A percentile compares a stretch with the other conserved stretches of the same genome.
These are phyloP conservation scores for Ischnura elegans DNA, from an alignment of 2,888 invertebrate genomes.

Conservation along the genomic window DNA sequence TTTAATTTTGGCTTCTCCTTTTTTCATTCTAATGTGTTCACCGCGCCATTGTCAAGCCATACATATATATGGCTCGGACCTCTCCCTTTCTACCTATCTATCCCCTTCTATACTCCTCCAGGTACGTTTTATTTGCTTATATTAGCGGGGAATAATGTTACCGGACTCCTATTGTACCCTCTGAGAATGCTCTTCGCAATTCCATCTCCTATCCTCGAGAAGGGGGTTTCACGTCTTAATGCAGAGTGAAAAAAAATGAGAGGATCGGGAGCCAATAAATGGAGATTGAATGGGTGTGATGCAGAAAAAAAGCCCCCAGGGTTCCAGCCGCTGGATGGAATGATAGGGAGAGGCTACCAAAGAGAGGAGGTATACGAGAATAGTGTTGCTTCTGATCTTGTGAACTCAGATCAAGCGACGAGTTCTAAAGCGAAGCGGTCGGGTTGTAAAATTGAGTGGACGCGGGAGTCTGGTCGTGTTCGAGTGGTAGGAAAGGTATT, in stretches of 20 bases:
- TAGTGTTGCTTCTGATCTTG: neutral
- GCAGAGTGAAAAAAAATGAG: neutral
- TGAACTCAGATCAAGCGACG: neutral
- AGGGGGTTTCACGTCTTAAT: neutral
- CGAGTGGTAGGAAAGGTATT: neutral
- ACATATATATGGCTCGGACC: neutral
- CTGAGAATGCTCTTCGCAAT: neutral
- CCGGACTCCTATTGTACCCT: neutral
- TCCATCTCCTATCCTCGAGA: neutral
- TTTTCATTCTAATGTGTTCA: neutral
- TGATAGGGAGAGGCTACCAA: neutral
- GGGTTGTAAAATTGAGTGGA: constrained; percentile 11
- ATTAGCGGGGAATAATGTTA: constrained; percentile 7
- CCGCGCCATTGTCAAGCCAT: neutral
- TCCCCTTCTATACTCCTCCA: neutral
- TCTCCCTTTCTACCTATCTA: neutral
- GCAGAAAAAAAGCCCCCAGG: too few species aligned
- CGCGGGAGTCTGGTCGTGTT: neutral
- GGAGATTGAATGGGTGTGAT: neutral
- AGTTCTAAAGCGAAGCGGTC: neutral
- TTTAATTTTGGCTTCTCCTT: neutral
- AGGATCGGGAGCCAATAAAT: constrained; percentile 8
- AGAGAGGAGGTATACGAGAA: neutral
- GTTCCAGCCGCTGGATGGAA: neutral
- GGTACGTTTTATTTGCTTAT: constrained; percentile 12